Evolutionary conservation across 30 jellyfish, hydroid and myxozoan genomes (phyloP).

Genomic region (Nemopilema nomurai): DNA sequence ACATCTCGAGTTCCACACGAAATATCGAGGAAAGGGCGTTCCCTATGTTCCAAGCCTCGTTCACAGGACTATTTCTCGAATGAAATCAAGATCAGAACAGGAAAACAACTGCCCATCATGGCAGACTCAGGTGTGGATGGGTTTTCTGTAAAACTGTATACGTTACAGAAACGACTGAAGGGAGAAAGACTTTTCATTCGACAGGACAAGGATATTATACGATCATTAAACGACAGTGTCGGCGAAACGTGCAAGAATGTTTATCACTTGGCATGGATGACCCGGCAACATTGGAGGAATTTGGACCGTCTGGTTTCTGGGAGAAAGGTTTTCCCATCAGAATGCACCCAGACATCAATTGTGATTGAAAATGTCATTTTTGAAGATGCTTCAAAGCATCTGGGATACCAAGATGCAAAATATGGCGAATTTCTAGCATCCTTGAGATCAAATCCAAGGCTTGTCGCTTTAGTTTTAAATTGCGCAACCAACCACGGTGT

Average conservation of each 20-base stretch:
- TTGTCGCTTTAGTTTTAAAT: conserved; percentile 70
- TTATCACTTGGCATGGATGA: conserved; percentile 84
- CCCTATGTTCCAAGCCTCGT: no score
- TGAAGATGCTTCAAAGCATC: conserved; percentile 85
- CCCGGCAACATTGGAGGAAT: conserved; percentile 93
- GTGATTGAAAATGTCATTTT: conserved; percentile 64
- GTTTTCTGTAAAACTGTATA: conserved; percentile 23
- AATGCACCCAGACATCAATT: conserved; percentile 84
- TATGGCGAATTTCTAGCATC: conserved; percentile 86
- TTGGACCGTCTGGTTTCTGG: conserved; percentile 82
- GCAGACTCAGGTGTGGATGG: conserved; percentile 40
- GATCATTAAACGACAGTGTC: conserved; percentile 72
- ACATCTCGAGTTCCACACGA: no score
- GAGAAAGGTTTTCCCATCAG: conserved; percentile 81
- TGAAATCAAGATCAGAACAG: neutral
- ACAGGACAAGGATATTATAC: conserved; percentile 83
- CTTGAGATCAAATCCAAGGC: conserved; percentile 69
- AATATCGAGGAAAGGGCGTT: no score
- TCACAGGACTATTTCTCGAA: neutral
- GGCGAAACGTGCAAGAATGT: conserved; percentile 65
- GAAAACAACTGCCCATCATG: conserved; percentile 25
- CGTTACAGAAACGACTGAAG: conserved; percentile 77
- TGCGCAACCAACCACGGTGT: conserved; percentile 68
- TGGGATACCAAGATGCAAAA: conserved; percentile 80
- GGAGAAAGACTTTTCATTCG: conserved; percentile 83